Evolutionary conservation across 2,113 vertebrate genomes (phyloP).

Genomic region (Elgaria multicarinata): DNA sequence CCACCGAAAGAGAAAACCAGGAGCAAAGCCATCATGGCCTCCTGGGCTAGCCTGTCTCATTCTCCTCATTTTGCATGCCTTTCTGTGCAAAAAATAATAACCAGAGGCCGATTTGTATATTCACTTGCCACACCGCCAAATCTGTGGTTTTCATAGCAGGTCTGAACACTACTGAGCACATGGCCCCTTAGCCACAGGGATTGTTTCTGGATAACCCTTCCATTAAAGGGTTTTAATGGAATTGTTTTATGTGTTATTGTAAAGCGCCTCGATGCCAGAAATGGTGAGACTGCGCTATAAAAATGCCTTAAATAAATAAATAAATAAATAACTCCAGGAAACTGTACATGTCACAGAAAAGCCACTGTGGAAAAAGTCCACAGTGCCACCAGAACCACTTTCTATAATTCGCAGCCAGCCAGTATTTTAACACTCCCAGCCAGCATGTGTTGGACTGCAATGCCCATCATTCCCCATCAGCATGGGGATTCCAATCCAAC

Average conservation of each 20-base stretch:
- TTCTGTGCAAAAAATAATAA: background rate
- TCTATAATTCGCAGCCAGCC: too few relatives aligned
- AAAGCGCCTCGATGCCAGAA: too few relatives aligned
- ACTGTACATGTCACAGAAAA: background rate
- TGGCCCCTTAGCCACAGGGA: background rate
- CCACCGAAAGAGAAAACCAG: background rate
- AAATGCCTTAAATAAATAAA: too few relatives aligned
- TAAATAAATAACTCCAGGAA: background rate
- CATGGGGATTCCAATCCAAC: too few relatives aligned
- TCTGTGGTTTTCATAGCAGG: background rate
- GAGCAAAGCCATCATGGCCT: slow-evolving; percentile 38
- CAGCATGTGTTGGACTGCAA: too few relatives aligned
- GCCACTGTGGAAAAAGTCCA: background rate
- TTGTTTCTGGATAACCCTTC: background rate
- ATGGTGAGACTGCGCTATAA: too few relatives aligned
- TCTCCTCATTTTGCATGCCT: too few relatives aligned
- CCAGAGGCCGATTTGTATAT: background rate
- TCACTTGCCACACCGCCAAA: background rate
- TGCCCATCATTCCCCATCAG: too few relatives aligned
- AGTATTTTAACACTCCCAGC: too few relatives aligned
- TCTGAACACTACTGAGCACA: background rate
- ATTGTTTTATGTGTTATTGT: too few relatives aligned
- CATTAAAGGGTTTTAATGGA: too few relatives aligned
- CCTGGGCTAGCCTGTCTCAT: slow-evolving; percentile 9
- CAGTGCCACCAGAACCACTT: background rate